Base-by-base conservation (phyloP, 2,888 invertebrate genomes). In the Hypomecis punctinalis region DNA sequence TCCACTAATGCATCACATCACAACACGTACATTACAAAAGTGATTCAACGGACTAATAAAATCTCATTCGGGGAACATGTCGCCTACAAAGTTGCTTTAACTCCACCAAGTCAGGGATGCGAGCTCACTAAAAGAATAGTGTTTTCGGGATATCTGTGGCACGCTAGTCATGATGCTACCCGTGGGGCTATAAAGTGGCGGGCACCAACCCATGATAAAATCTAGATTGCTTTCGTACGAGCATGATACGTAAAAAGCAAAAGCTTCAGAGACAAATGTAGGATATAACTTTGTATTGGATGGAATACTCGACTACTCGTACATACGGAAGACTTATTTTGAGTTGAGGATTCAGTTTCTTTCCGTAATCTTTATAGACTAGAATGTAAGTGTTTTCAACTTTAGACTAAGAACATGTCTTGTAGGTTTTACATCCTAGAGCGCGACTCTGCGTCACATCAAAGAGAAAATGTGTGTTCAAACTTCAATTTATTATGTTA, bases 201-300 rank as follows among this genome's bases (percentile, higher is more conserved):
- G 73, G 74, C 71, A 78, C 77, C 77, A 66, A 75, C 71, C 72
- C 76, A 80, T 79, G 81, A 85, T 85, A 84, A 80, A 82, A 83
- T 81, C 80, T 79, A 79, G 83, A 85, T 86, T 81, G 81, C 81
- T 79, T 81, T 76, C 72, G 68, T 67, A 71, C 76, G 75, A 71
- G 84, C 83, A 82, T 86, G 86, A 81, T 74, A 67, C 71, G 75
- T 80, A 53, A 53, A 51, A 11, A 53, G 53, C 42, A 60, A 55
- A 40, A 53, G 43, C 45, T 55, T 35, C 10, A 13, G 35, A 64
- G 55, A 60, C 53, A 39, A 35, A 52, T 58, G 62, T 46, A 33
- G 13, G 36, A 47, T n/a, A 40, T 23, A 52, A 52, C 52, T 52
- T 52, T 52, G 40, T 40, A 23, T 23, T 33, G 9, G 40, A 9